Percentiles rank a stretch among this genome's conserved stretches.
phyloP scores from a whole-genome alignment of 2,888 invertebrate species.

The Deroplatys truncata region DNA sequence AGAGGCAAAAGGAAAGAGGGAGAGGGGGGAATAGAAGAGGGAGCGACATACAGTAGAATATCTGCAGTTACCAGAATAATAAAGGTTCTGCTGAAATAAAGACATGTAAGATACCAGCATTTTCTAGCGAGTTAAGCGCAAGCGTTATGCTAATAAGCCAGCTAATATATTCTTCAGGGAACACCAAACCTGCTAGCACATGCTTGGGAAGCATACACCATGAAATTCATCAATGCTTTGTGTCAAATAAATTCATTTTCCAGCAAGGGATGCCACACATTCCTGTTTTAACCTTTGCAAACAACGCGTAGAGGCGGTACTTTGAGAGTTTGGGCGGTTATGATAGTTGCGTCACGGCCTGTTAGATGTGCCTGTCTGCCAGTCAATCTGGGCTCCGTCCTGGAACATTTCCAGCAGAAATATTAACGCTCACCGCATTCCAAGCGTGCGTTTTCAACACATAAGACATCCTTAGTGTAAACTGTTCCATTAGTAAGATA shows the following conservation, averaged over 20 bases:
- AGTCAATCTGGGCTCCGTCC: neutral
- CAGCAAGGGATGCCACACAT: neutral
- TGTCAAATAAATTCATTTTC: neutral
- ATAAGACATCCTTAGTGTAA: neutral
- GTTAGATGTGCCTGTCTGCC: neutral
- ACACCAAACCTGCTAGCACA: no score
- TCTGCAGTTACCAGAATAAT: no score
- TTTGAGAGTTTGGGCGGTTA: neutral
- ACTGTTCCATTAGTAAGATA: neutral
- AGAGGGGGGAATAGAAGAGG: no score
- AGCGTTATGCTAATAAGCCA: no score
- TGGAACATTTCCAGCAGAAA: neutral
- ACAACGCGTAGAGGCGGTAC: neutral
- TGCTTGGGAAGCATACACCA: neutral
- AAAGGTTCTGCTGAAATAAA: no score
- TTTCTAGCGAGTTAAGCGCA: no score
- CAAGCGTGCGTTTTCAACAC: neutral
- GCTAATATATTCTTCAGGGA: no score
- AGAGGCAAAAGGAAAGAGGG: no score
- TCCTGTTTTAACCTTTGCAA: neutral
- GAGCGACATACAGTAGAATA: no score
- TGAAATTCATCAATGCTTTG: neutral
- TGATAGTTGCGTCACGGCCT: neutral
- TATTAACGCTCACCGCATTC: neutral
- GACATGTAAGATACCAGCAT: no score